Evolutionary conservation across 2,888 invertebrate species (phyloP).

Genomic region (Sinhomidia bicolor): DNA sequence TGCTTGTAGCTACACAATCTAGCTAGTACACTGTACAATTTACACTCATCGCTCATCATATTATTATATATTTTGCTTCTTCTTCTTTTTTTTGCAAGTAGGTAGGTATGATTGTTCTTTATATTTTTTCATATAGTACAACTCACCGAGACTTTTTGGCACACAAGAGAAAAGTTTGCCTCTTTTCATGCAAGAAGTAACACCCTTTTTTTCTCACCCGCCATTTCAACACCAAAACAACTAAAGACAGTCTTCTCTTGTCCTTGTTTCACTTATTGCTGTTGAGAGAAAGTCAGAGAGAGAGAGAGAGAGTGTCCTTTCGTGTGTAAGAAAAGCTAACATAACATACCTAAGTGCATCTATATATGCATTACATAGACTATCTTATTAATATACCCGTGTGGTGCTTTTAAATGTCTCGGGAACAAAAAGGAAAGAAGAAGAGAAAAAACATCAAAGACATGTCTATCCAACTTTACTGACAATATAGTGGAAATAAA

Average conservation of each 20-base stretch:
- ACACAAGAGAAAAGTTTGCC: constrained; percentile 55
- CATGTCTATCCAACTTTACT: too few relatives aligned
- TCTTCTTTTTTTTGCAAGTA: background rate
- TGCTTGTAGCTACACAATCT: too few relatives aligned
- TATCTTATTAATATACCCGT: too few relatives aligned
- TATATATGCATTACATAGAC: too few relatives aligned
- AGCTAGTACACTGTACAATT: background rate
- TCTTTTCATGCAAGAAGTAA: constrained; percentile 65
- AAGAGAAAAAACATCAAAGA: background rate
- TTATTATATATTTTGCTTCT: background rate
- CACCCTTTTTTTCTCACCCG: constrained; percentile 44
- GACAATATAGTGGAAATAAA: too few relatives aligned
- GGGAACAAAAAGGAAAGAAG: background rate
- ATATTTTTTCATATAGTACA: constrained; percentile 26
- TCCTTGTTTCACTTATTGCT: constrained; percentile 16
- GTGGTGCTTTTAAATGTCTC: background rate
- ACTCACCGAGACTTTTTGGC: constrained; percentile 65
- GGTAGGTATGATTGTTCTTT: background rate
- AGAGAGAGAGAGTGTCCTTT: too few relatives aligned
- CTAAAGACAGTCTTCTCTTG: constrained; percentile 57
- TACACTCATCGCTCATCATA: background rate
- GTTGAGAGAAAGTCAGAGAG: too few relatives aligned
- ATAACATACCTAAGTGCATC: too few relatives aligned
- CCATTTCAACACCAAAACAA: constrained; percentile 52
- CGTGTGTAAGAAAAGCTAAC: too few relatives aligned